Base-by-base conservation (phyloP, 2,797 vertebrate species). In the Periparus ater region DNA sequence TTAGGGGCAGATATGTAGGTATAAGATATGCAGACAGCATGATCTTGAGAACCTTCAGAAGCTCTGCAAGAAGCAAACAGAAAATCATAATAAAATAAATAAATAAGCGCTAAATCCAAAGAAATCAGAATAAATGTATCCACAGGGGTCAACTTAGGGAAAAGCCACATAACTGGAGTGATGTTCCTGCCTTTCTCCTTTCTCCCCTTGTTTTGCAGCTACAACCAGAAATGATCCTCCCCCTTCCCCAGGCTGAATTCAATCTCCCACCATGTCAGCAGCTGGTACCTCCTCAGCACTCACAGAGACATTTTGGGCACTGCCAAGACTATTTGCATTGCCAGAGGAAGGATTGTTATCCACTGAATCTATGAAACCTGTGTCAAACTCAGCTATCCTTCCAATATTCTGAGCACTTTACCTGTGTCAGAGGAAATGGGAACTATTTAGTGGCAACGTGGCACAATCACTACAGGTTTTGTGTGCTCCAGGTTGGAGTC, bases 271-370 rank as follows among this genome's bases (percentile, higher is more conserved):
- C 26, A 22, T 15, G 62, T 71, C 74, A 68, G 72, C 79, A 82
- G 42, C 80, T 93, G 82, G 67, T 93, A 89, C 71, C 82, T 80
- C 93, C 78, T 87, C 62, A 2, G 34, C 61, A 21, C 68, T 86
- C 87, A 58, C 63, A 88, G 90, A 95, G 53, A 45, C 71, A 61
- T 53, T 76, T 62, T 93, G 55, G 34, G 72, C 65, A 54, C 70
- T 93, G 79, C 83, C 94, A 91, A 38, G 29, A 81, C 27, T 21
- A 67, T 58, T 94, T 22, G 1, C 45, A 16, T 60, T 85, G 61
- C 84, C 89, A 90, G 32, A 48, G 48, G 76, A 91, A 91, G 86
- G 93, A 88, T 94, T 94, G 79, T 91, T 88, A 77, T 91, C 77
- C 36, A 1, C 67, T 75, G 68, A 96, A 88, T 79, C 62, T 50